Percentiles rank a stretch among this genome's conserved stretches.
These are phyloP conservation scores for Nestor notabilis DNA, from an alignment of 2,113 vertebrate species.

Conservation along the genomic window DNA sequence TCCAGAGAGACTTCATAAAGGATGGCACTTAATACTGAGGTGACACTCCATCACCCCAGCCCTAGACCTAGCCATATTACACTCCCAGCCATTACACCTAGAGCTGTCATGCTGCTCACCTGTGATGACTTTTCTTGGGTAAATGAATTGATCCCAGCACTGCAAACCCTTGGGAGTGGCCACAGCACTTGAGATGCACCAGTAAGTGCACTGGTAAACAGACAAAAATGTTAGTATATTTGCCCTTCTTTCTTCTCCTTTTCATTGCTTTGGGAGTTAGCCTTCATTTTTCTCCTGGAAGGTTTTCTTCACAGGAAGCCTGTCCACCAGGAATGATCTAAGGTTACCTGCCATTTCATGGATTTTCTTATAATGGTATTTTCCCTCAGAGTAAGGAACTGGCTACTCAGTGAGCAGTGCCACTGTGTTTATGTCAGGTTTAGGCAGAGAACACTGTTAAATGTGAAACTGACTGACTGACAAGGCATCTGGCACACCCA, in stretches of 20 bases:
- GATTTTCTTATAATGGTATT: neutral
- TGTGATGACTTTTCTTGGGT: neutral
- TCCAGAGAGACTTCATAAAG: neutral
- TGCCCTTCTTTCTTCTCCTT: neutral
- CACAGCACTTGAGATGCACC: neutral
- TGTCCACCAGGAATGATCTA: neutral
- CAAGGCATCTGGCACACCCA: slow-evolving; percentile 40
- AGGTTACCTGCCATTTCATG: neutral
- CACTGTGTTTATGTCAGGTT: neutral
- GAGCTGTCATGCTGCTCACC: neutral
- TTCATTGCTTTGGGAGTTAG: neutral
- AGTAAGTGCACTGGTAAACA: neutral
- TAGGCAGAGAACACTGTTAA: neutral
- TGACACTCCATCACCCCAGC: rapidly evolving
- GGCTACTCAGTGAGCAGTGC: neutral
- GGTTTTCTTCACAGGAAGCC: neutral
- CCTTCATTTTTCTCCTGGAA: neutral
- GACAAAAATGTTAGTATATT: neutral
- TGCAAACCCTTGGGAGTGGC: neutral
- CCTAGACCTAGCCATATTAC: too few relatives aligned
- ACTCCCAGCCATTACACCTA: neutral
- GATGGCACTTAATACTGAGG: neutral
- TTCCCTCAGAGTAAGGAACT: neutral
- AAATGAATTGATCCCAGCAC: neutral
- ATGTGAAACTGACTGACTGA: neutral